Evolutionary conservation across 2,113 vertebrate species (phyloP), one percentile per base, ranked within the genome.

Genomic region (Osmerus eperlanus): DNA sequence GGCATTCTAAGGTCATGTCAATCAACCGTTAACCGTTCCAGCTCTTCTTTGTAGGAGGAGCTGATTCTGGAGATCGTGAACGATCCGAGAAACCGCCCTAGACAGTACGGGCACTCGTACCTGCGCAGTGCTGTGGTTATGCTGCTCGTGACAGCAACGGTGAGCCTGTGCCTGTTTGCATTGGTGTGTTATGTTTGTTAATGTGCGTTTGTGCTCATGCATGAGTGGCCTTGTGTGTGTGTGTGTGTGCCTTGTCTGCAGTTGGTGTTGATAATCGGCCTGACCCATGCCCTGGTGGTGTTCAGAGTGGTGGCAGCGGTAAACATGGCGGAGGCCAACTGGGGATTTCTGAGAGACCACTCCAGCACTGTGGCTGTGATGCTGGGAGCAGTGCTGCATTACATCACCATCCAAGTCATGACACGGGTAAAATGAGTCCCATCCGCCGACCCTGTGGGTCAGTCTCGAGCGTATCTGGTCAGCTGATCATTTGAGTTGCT

Each of bases 331-430:
- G 83, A 90, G 54, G 78, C 80, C 2, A 0, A 7, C 0, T 83
- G 67, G 19, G 19, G 67, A 3, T 89, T 95, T 59, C 58, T 96
- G 32, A 81, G 4, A 0, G 85, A 93, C 1, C 74, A 91, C 0
- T 93, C 95, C 75, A 88, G 87, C 85, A 90, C 84, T 0, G 60
- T 90, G 0, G 92, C 92, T 0, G 86, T 96, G 77, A 74, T 91
- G 47, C 85, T 93, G 0, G 96, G 96, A 4, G 95, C 96, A 0
- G 88, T 97, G 53, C 85, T 95, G 77, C 97, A 99, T 82, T 99
- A 97, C 4, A 0, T 96, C 58, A 96, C 92, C 79, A 97, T 99
- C 1, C 53, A 95, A 80, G 6, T 94, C 90, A 96, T 97, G 95
- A 97, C 90, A 67, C 78, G 78, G 73, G 91, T 92, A 88, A 56